Percentiles rank a stretch among this genome's conserved stretches.
Evolutionary conservation across 1,140 invertebrate species (phyloP).

Genomic region (Pachyrhynchus sulphureomaculatus): DNA sequence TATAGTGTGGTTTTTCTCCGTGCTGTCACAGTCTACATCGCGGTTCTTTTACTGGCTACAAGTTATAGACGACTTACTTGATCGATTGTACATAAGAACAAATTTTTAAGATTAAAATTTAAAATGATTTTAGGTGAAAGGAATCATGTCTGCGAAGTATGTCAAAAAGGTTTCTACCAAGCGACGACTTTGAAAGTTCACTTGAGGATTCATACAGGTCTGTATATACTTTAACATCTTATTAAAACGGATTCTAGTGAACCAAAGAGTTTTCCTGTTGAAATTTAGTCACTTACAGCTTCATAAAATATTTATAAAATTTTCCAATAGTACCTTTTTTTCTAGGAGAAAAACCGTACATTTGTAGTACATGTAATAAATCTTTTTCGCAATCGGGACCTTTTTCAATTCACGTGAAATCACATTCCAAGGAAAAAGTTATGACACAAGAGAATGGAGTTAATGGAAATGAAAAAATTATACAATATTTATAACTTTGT

Average conservation of each 20-base stretch:
- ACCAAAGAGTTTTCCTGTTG: too few relatives aligned
- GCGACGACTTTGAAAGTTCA: constrained; percentile 50
- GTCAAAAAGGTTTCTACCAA: constrained; percentile 49
- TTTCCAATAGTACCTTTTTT: too few relatives aligned
- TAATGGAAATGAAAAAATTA: background rate
- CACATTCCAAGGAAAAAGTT: constrained; percentile 27
- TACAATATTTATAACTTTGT: background rate
- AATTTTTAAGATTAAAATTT: too few relatives aligned
- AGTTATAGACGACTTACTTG: too few relatives aligned
- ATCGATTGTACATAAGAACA: too few relatives aligned
- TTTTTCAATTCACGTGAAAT: constrained; percentile 46
- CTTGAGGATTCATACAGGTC: constrained; percentile 45
- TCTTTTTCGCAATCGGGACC: constrained; percentile 48
- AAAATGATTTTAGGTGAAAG: constrained; percentile 40
- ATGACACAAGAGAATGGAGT: background rate
- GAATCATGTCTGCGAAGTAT: constrained; percentile 43
- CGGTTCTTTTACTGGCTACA: too few relatives aligned
- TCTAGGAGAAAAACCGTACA: constrained; percentile 45
- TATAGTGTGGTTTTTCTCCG: too few relatives aligned
- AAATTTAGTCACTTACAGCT: too few relatives aligned
- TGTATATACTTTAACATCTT: too few relatives aligned
- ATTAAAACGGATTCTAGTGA: too few relatives aligned
- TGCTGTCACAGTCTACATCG: too few relatives aligned
- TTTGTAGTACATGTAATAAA: constrained; percentile 46
- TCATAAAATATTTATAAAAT: too few relatives aligned